Evolutionary conservation across 2,113 vertebrate genomes (phyloP).

Genomic region (Bungarus multicinctus): DNA sequence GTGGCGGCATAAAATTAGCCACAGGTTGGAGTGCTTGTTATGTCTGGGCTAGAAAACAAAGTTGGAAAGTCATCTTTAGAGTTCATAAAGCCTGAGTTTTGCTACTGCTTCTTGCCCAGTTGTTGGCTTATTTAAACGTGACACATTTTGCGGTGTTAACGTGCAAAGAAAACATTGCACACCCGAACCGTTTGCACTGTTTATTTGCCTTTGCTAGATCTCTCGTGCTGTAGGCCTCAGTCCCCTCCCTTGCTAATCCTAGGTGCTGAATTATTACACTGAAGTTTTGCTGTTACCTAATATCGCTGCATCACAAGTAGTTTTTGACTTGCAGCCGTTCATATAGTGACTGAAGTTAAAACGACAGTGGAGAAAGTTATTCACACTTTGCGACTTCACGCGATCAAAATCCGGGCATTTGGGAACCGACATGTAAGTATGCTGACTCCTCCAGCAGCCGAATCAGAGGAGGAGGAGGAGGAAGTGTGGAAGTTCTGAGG

Average conservation of each 20-base stretch:
- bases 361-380: too few species aligned
- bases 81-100: neutral
- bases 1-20: neutral
- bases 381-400: too few species aligned
- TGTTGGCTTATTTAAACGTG: neutral
- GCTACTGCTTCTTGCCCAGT: neutral
- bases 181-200: accelerated
- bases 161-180: neutral
- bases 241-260: neutral
- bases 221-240: neutral
- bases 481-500: too few species aligned
- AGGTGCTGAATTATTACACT: neutral
- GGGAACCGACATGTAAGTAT: too few species aligned
- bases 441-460: too few species aligned
- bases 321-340: too few species aligned
- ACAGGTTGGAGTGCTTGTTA: neutral
- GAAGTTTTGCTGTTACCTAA: too few species aligned
- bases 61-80: neutral
- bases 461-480: too few species aligned
- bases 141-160: neutral
- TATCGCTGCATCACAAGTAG: too few species aligned
- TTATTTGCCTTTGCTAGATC: neutral
- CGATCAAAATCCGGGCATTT: too few species aligned
- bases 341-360: too few species aligned
- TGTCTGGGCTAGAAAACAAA: neutral